Conservation (phyloP, 2,888 invertebrate species). For the Glyphotaelius pellucidus region DNA sequence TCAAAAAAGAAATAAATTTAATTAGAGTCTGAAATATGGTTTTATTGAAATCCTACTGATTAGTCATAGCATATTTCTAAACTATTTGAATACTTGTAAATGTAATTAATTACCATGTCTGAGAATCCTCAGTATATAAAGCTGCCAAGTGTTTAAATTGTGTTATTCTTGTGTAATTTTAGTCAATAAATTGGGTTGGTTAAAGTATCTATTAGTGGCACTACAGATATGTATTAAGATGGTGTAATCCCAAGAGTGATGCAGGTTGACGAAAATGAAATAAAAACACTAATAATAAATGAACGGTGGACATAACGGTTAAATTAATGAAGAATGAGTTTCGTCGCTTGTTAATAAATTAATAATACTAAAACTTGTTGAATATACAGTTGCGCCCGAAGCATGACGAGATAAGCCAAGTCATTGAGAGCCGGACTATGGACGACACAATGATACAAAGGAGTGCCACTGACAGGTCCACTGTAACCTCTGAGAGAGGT, state of each 20-base stretch:
- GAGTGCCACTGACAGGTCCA: background rate
- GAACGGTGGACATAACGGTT: slow-evolving; percentile 12
- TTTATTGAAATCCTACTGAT: slow-evolving; percentile 2
- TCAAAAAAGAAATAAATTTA: slow-evolving; percentile 51
- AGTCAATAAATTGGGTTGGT: background rate
- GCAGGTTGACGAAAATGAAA: slow-evolving; percentile 6
- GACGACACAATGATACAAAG: background rate
- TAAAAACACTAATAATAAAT: background rate
- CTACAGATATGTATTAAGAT: background rate
- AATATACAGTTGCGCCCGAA: slow-evolving; percentile 14
- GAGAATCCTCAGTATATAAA: background rate
- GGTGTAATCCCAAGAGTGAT: background rate
- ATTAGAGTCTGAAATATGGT: background rate
- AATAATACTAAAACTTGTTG: slow-evolving; percentile 9
- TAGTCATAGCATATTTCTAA: background rate
- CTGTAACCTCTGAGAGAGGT: background rate
- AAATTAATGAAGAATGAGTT: background rate
- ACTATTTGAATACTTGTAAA: background rate
- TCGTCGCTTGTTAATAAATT: slow-evolving; percentile 9
- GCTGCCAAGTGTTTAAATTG: background rate
- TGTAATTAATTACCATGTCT: background rate
- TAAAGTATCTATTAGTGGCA: background rate
- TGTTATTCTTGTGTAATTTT: background rate
- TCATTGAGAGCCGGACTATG: background rate
- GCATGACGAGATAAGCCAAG: background rate